Conservation (phyloP, 2,888 invertebrate species). For the Minunthozetes semirufus region DNA sequence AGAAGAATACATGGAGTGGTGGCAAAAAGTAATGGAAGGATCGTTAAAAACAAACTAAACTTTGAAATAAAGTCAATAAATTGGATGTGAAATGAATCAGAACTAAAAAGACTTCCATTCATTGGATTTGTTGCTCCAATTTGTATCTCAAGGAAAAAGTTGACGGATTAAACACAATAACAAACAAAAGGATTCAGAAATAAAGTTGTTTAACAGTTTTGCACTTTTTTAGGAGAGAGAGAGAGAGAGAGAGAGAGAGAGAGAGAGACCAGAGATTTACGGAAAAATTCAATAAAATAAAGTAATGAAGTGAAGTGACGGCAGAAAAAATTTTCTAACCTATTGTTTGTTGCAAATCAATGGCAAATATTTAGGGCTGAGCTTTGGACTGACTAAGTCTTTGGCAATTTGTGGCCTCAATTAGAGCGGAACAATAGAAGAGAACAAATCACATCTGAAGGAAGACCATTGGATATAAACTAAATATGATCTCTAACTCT, state of each 20-base stretch:
- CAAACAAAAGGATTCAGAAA: too few relatives aligned
- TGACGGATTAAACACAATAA: too few relatives aligned
- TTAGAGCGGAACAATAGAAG: conserved; percentile 20
- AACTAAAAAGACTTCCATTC: neutral
- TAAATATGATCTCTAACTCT: neutral
- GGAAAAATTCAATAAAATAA: too few relatives aligned
- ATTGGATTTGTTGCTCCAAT: neutral
- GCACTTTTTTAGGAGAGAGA: too few relatives aligned
- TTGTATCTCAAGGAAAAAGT: neutral
- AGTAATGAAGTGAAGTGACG: too few relatives aligned
- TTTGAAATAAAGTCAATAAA: conserved; percentile 8
- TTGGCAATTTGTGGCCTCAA: conserved; percentile 18
- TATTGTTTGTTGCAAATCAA: neutral
- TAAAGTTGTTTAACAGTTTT: too few relatives aligned
- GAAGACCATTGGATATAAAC: neutral
- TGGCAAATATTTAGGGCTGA: neutral
- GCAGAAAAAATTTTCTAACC: too few relatives aligned
- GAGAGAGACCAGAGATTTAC: too few relatives aligned
- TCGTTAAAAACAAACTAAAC: neutral
- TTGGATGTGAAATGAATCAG: conserved; percentile 2
- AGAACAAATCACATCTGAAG: conserved; percentile 11
- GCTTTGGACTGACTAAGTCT: neutral
- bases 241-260: too few relatives aligned
- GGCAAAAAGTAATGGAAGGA: neutral
- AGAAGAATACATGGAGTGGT: neutral